These are phyloP conservation scores for Urophycis tenuis DNA, from an alignment of 2,797 vertebrate genomes.

Conservation along the genomic window DNA sequence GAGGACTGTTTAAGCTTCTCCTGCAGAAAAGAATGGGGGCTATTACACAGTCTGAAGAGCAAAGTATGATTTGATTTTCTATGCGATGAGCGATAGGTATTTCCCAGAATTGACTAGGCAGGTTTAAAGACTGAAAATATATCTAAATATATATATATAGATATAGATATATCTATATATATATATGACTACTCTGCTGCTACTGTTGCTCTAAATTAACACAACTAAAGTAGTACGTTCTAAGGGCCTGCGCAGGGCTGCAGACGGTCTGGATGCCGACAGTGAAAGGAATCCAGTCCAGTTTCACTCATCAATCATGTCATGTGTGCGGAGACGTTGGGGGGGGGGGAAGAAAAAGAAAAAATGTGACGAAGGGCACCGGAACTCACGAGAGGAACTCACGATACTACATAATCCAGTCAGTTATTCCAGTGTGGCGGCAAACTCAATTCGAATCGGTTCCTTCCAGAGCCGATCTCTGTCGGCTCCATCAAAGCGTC, in stretches of 20 bases:
- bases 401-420: constrained; percentile 1
- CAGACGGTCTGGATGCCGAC: neutral
- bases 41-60: neutral
- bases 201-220: neutral
- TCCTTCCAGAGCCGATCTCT: neutral
- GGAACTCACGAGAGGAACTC: constrained; percentile 4
- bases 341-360: too few species aligned
- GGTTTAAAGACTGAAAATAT: neutral
- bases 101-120: constrained; percentile 3
- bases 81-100: neutral
- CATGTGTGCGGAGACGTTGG: neutral
- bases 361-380: neutral
- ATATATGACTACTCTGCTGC: constrained; percentile 1
- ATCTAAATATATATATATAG: neutral
- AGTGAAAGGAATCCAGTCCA: neutral
- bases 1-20: neutral
- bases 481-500: neutral
- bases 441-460: neutral
- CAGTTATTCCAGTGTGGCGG: neutral
- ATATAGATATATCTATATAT: neutral
- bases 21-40: neutral
- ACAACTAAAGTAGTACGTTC: neutral
- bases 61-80: neutral
- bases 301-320: neutral
- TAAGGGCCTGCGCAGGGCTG: neutral